Conservation (phyloP, 2,888 invertebrate genomes). For the Branchellion lobata region DNA sequence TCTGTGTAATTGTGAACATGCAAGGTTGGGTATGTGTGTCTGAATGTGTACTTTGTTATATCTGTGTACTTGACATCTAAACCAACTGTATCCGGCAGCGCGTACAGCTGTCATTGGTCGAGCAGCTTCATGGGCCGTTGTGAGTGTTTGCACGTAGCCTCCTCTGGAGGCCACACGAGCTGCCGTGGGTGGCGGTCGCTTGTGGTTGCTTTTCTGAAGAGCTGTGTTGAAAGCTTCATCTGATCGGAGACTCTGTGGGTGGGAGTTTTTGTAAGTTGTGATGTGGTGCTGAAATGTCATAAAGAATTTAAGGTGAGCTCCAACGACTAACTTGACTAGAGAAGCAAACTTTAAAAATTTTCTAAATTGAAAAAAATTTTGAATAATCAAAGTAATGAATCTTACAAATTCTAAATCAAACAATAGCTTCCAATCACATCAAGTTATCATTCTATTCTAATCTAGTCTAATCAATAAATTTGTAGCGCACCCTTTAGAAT, state of each 20-base stretch:
- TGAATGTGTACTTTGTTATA: no score
- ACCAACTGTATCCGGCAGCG: constrained; percentile 91
- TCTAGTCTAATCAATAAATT: no score
- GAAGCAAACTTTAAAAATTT: constrained; percentile 61
- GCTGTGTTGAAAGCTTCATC: constrained; percentile 77
- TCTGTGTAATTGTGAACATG: not conserved
- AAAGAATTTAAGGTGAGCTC: constrained; percentile 60
- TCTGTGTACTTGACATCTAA: no score
- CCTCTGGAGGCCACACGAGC: constrained; percentile 56
- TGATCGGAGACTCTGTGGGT: constrained; percentile 62
- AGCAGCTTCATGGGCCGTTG: constrained; percentile 53
- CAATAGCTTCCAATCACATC: not conserved
- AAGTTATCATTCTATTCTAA: not conserved
- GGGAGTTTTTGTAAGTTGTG: constrained; percentile 66
- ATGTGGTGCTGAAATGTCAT: constrained; percentile 53
- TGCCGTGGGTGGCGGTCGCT: constrained; percentile 67
- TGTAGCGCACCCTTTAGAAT: no score
- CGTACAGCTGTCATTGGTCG: constrained; percentile 94
- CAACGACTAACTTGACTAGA: constrained; percentile 62
- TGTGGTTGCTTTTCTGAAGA: constrained; percentile 73
- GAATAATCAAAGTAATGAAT: no score
- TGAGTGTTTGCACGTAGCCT: constrained; percentile 45
- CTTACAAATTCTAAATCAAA: not conserved
- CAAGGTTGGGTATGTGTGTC: no score
- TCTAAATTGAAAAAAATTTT: no score